Evolutionary conservation across 2,888 invertebrate genomes (phyloP).

Genomic region (Drosophila eohydei): DNA sequence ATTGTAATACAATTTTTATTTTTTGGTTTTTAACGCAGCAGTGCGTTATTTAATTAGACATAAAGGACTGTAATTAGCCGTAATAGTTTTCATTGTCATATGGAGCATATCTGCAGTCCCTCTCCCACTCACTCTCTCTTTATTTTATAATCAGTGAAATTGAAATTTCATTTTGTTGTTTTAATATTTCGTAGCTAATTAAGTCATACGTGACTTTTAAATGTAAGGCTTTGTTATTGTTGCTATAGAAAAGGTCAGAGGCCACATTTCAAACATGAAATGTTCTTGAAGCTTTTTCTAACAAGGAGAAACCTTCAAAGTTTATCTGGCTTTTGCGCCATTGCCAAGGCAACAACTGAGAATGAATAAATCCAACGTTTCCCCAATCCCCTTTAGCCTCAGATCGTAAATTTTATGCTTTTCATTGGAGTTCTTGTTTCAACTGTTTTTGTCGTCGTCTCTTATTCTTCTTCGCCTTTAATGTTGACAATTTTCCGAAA

Average conservation of each 20-base stretch:
- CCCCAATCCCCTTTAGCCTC: not conserved
- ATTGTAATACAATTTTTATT: not conserved
- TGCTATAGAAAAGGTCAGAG: slow-evolving; percentile 31
- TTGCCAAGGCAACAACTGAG: slow-evolving; percentile 57
- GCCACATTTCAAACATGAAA: slow-evolving; percentile 31
- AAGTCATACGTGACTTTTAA: slow-evolving; percentile 6
- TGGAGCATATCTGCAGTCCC: slow-evolving; percentile 4
- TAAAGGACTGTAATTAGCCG: slow-evolving; percentile 46
- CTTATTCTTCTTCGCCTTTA: slow-evolving; percentile 13
- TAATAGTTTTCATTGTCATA: slow-evolving; percentile 59
- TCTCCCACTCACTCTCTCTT: not conserved
- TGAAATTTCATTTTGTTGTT: not conserved
- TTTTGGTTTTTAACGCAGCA: slow-evolving; percentile 1
- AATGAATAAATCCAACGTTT: slow-evolving; percentile 14
- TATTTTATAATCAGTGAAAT: slow-evolving; percentile 1
- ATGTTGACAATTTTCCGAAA: slow-evolving; percentile 36
- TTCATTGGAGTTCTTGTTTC: slow-evolving; percentile 48
- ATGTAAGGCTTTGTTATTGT: not conserved
- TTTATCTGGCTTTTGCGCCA: slow-evolving; percentile 47
- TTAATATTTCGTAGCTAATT: not conserved
- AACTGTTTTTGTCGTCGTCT: slow-evolving; percentile 31
- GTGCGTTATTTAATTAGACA: not conserved
- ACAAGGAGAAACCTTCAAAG: slow-evolving; percentile 43
- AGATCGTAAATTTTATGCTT: slow-evolving; percentile 48
- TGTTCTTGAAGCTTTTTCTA: slow-evolving; percentile 36